Base-by-base conservation (phyloP, 2,113 vertebrate genomes). In the Mus spicilegus region DNA sequence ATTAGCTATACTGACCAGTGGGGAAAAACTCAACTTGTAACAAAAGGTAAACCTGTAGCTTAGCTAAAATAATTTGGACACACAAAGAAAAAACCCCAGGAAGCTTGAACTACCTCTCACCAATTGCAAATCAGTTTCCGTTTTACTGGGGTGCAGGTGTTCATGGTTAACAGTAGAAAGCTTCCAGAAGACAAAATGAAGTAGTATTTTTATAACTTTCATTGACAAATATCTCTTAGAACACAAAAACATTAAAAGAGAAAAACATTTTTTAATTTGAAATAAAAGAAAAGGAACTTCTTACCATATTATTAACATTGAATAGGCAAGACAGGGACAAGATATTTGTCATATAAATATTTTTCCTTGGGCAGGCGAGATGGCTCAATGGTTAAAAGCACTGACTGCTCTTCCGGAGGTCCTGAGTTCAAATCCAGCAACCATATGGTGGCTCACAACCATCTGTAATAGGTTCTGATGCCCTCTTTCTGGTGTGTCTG, bases 161-260 rank as follows among this genome's bases (percentile, higher is more conserved):
- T 75, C 80, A 80, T 10, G 22, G 30, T 80, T 86, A 93, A 54
- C 51, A 88, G 69, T 33, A 49, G 2, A 54, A 72, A n/a, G 49
- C 28, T 84, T 82, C 12, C 82, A 3, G 75, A 87, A 87, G 16
- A 58, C 87, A 88, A 78, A 33, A 67, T 42, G n/a, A 73, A 51
- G 8, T 42, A 46, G 19, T 89, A 4, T 87, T 90, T 86, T 97
- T 28, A 87, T 90, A 54, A 87, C 63, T 73, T 22, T 33, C n/a
- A 67, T 78, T 67, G 51, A 90, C 80, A 94, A 90, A 63, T 46
- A 89, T 75, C 91, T 95, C 49, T 69, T 88, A 24, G 30, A 13
- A 46, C 20, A 76, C 3, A 63, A 70, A 95, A 81, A 77, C 63
- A 77, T 82, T 87, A 85, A 85, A 61, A 84, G 49, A 36, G n/a